Evolutionary conservation across 2,113 vertebrate genomes (phyloP).

Genomic region (Gymnogyps californianus): DNA sequence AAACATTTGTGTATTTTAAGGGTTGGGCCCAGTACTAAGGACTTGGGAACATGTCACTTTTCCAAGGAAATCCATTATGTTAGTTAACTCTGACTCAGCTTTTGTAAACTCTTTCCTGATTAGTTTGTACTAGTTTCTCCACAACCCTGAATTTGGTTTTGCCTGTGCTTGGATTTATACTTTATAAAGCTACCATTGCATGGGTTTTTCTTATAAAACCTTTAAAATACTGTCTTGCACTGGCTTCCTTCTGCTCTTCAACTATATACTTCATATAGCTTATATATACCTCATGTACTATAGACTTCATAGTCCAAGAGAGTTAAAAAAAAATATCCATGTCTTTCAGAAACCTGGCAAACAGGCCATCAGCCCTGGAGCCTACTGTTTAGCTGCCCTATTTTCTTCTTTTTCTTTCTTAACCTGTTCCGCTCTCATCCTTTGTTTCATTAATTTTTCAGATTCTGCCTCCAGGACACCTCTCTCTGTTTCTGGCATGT

Average conservation of each 20-base stretch:
- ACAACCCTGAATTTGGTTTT: neutral
- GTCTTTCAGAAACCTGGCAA: neutral
- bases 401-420: constrained; percentile 1
- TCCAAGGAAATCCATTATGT: neutral
- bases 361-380: neutral
- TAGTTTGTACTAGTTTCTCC: neutral
- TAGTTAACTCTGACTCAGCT: neutral
- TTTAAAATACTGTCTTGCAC: neutral
- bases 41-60: neutral
- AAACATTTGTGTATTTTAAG: neutral
- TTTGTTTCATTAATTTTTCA: constrained; percentile 54
- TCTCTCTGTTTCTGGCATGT: neutral
- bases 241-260: neutral
- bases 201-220: neutral
- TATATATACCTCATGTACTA: neutral
- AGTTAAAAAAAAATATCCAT: neutral
- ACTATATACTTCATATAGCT: neutral
- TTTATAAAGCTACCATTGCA: neutral
- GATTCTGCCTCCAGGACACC: constrained; percentile 29
- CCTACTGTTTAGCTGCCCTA: constrained; percentile 2
- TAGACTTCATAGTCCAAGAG: neutral
- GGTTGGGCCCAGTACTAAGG: neutral
- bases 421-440: neutral
- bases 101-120: neutral
- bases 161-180: neutral